Base-by-base conservation (phyloP, 2,113 vertebrate genomes). In the Paramisgurnus dabryanus region DNA sequence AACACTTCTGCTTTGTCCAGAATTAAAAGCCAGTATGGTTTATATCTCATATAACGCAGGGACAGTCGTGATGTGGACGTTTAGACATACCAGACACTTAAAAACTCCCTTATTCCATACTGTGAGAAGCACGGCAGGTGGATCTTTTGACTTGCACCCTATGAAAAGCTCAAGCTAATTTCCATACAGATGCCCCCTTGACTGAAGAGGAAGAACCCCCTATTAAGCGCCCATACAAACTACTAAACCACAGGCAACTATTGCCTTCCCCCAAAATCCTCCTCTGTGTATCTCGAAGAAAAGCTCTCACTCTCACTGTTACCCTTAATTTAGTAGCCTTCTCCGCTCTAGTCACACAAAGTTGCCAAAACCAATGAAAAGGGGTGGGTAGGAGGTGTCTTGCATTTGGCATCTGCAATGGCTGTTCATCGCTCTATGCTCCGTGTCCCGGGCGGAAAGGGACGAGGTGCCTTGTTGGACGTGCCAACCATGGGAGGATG, bases 161-260 rank as follows among this genome's bases (percentile, higher is more conserved):
- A 91, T 89, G 89, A 93, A 93, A 92, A 91, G 90, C 88, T 67
- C 67, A 81, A 80, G 83, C 88, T 89, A 86, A 93, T 93, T 94
- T 90, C 84, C 92, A 93, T 94, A 93, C 92, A 93, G 92, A 93
- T 93, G 92, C 89, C 90, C 88, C 86, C 91, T 90, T 89, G 81
- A 90, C 87, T 45, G 81, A 71, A 84, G 83, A 90, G 87, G 87
- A 90, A 90, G 85, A 64, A 60, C 53, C 76, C 69, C 67, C 72
- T 41, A 68, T 64, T 18, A 40, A 60, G 45, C 80, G 47, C 57
- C 67, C 70, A 41, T 68, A 55, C 55, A 72, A 76, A 55, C 82
- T 60, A 72, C 27, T 64, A 79, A 57, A 68, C 55, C 80, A 27
- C 75, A 69, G 53, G 22, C 58, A 70, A 64, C 68, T n/a, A 58